phyloP scores from a whole-genome alignment of 1,140 invertebrate species.

The Marisa cornuarietis region DNA sequence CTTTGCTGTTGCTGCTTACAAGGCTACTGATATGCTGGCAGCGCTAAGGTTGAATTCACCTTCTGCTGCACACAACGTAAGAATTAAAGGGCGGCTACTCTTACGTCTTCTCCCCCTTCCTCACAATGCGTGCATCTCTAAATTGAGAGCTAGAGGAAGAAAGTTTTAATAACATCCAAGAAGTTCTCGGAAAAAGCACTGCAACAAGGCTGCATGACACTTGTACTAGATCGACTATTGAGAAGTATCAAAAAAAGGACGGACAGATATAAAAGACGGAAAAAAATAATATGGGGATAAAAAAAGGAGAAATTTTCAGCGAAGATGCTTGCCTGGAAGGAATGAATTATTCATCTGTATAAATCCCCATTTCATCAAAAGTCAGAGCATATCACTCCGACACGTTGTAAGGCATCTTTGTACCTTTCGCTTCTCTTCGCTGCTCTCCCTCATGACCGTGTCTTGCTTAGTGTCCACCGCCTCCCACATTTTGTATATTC shows the following conservation, averaged over 20 bases:
- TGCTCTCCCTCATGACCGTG: background rate
- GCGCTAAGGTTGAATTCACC: too few relatives aligned
- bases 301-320: constrained; percentile 1
- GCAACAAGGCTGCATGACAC: too few relatives aligned
- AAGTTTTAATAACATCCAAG: too few relatives aligned
- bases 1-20: too few relatives aligned
- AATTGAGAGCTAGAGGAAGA: too few relatives aligned
- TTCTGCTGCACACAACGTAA: too few relatives aligned
- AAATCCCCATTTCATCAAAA: constrained; percentile 9
- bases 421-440: background rate
- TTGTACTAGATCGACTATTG: too few relatives aligned
- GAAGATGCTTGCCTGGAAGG: background rate
- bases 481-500: background rate
- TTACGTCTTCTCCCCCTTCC: too few relatives aligned
- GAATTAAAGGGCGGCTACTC: too few relatives aligned
- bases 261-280: background rate
- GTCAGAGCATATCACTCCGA: constrained; percentile 2
- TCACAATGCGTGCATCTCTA: too few relatives aligned
- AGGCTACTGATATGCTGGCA: too few relatives aligned
- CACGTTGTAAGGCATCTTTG: background rate
- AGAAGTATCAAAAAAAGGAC: background rate
- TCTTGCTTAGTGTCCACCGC: background rate
- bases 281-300: background rate
- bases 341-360: constrained; percentile 11
- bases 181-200: too few relatives aligned